These are phyloP conservation scores for Yponomeuta sedellus DNA, from an alignment of 2,888 invertebrate genomes.

Conservation along the genomic window DNA sequence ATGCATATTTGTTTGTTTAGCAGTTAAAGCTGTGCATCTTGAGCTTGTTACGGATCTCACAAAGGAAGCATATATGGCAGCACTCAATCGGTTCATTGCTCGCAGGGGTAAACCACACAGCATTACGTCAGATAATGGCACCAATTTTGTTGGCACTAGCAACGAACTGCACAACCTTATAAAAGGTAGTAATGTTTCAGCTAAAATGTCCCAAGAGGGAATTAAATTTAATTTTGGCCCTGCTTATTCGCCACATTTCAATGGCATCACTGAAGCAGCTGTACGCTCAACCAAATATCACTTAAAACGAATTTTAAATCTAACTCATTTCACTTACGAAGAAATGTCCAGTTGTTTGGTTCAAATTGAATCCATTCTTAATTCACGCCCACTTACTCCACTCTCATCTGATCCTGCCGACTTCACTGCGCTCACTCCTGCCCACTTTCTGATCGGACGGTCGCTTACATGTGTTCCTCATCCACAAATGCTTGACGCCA, in stretches of 20 bases:
- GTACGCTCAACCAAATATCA: slow-evolving; percentile 11
- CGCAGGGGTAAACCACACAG: slow-evolving; percentile 14
- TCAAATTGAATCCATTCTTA: background rate
- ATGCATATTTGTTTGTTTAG: slow-evolving; percentile 25
- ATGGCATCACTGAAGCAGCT: slow-evolving; percentile 11
- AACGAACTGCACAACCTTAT: slow-evolving; percentile 9
- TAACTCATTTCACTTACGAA: slow-evolving; percentile 21
- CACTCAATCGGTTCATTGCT: slow-evolving; percentile 20
- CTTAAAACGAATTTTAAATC: slow-evolving; percentile 9
- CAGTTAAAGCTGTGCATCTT: slow-evolving; percentile 22
- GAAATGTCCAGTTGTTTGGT: slow-evolving; percentile 20
- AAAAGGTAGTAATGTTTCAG: background rate
- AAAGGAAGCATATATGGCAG: slow-evolving; percentile 21
- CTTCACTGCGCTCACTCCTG: slow-evolving; percentile 19
- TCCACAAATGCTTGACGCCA: slow-evolving; percentile 18
- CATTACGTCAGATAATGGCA: slow-evolving; percentile 17
- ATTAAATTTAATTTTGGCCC: background rate
- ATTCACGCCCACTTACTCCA: slow-evolving; percentile 14
- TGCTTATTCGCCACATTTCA: slow-evolving; percentile 9
- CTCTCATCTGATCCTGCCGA: slow-evolving; percentile 19
- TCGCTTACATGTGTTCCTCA: slow-evolving; percentile 21
- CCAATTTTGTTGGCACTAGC: slow-evolving; percentile 13
- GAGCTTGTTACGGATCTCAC: slow-evolving; percentile 26
- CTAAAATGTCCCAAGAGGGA: slow-evolving; percentile 1
- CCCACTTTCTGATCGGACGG: slow-evolving; percentile 23